These are phyloP conservation scores for Rhynchonycteris naso DNA, from an alignment of 2,797 vertebrate genomes.

Conservation along the genomic window DNA sequence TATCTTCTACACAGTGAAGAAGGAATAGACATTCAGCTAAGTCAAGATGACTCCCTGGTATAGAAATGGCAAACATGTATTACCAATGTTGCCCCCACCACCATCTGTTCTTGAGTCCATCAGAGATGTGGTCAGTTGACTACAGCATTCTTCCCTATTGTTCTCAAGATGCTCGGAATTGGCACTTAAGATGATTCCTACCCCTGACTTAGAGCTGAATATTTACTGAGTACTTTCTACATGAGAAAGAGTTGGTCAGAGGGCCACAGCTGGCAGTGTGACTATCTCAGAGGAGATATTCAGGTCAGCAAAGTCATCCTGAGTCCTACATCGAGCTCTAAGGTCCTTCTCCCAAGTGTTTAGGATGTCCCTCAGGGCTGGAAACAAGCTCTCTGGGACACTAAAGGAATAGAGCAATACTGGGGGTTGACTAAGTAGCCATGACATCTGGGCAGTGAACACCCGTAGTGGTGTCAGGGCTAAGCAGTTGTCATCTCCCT, in stretches of 20 bases:
- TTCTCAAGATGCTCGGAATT: background rate
- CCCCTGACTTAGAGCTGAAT: background rate
- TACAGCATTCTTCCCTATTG: background rate
- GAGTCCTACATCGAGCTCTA: slow-evolving; percentile 85
- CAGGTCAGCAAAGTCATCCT: slow-evolving; percentile 90
- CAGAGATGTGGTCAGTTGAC: background rate
- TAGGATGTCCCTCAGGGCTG: slow-evolving; percentile 80
- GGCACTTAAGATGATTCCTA: background rate
- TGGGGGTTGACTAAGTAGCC: slow-evolving; percentile 73
- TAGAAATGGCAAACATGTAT: background rate
- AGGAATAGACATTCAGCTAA: background rate
- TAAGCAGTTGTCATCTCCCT: slow-evolving; percentile 91
- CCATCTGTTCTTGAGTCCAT: background rate
- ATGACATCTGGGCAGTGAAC: slow-evolving; percentile 85
- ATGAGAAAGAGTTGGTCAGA: slow-evolving; percentile 70
- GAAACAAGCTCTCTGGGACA: slow-evolving; percentile 88
- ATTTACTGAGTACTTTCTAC: background rate
- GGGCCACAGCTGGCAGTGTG: slow-evolving; percentile 89
- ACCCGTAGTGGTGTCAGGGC: slow-evolving; percentile 90
- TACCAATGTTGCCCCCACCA: background rate
- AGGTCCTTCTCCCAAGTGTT: slow-evolving; percentile 88
- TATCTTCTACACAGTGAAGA: background rate
- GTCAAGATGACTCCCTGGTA: background rate
- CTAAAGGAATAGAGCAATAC: slow-evolving; percentile 94
- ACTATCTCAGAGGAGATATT: slow-evolving; percentile 87